Base-by-base conservation (phyloP, 1,140 invertebrate genomes). In the Copidosoma floridanum region DNA sequence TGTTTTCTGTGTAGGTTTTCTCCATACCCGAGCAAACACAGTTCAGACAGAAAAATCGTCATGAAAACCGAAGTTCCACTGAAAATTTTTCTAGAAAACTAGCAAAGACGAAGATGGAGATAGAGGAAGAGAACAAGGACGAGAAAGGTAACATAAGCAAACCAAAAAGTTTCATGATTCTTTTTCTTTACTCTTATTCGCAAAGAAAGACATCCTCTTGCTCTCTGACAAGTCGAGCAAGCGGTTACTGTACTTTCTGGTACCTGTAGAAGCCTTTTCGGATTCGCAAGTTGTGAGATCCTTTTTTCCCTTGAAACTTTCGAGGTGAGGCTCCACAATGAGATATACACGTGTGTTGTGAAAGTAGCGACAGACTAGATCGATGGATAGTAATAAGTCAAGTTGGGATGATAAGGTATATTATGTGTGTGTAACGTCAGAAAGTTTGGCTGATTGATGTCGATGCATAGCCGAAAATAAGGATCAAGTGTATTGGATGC, bases 91-190 rank as follows among this genome's bases (percentile, higher is more conserved):
- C 27, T 18, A 55, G n/a, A 5, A 12, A 27, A 29, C 1, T 16
- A 14, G 8, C n/a, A n/a, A n/a, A n/a, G n/a, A n/a, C n/a, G n/a
- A n/a, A n/a, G 26, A 21, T 29, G 37, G 41, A 11, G 52, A n/a
- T n/a, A n/a, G n/a, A n/a, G n/a, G n/a, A n/a, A n/a, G n/a, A n/a
- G n/a, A n/a, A n/a, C n/a, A n/a, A n/a, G n/a, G n/a, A n/a, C n/a
- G n/a, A n/a, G n/a, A n/a, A n/a, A n/a, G n/a, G n/a, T n/a, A n/a
- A n/a, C n/a, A 55, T 44, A 44, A 44, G 26, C 40, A 20, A 14
- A 44, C 20, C 27, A 55, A 40, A 55, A 32, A 54, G 52, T 54
- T 41, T 54, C 11, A 38, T 35, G 48, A 38, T 51, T 51, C 21
- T 23, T 6, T 23, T n/a, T n/a, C n/a, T 18, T 48, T 29, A 18